phyloP scores from a whole-genome alignment of 2,888 invertebrate genomes.

The Schrankia costaestrigalis region DNA sequence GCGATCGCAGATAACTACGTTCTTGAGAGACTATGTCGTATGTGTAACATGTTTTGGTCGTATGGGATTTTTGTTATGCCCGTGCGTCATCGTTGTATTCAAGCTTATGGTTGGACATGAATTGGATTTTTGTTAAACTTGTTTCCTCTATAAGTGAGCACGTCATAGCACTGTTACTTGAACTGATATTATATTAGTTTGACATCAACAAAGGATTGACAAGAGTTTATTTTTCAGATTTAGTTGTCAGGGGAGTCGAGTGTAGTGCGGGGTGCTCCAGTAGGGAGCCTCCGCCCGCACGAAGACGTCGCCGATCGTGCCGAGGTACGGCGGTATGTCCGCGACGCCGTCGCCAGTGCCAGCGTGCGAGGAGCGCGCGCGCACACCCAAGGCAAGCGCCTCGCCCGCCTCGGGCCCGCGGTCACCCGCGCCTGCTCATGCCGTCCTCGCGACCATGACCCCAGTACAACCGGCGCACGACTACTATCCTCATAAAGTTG shows the following conservation, averaged over 20 bases:
- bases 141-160: constrained; percentile 3
- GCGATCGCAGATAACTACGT: constrained; percentile 31
- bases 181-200: background rate
- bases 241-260: constrained; percentile 45
- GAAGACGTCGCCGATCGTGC: constrained; percentile 55
- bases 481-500: constrained; percentile 81
- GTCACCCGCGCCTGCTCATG: constrained; percentile 85
- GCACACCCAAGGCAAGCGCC: constrained; percentile 65
- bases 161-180: constrained; percentile 1
- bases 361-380: constrained; percentile 65
- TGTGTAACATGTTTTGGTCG: background rate
- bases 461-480: constrained; percentile 91
- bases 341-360: constrained; percentile 65
- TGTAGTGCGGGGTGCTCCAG: constrained; percentile 69
- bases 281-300: constrained; percentile 63
- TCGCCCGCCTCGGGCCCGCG: constrained; percentile 77
- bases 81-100: background rate
- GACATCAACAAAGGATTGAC: background rate
- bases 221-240: constrained; percentile 54
- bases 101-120: background rate
- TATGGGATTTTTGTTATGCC: background rate
- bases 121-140: background rate
- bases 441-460: constrained; percentile 92
- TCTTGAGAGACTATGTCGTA: constrained; percentile 3
- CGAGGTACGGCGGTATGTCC: constrained; percentile 66